Evolutionary conservation across 2,113 vertebrate species (phyloP), one percentile per base, ranked within the genome.

Genomic region (Nanorana parkeri): DNA sequence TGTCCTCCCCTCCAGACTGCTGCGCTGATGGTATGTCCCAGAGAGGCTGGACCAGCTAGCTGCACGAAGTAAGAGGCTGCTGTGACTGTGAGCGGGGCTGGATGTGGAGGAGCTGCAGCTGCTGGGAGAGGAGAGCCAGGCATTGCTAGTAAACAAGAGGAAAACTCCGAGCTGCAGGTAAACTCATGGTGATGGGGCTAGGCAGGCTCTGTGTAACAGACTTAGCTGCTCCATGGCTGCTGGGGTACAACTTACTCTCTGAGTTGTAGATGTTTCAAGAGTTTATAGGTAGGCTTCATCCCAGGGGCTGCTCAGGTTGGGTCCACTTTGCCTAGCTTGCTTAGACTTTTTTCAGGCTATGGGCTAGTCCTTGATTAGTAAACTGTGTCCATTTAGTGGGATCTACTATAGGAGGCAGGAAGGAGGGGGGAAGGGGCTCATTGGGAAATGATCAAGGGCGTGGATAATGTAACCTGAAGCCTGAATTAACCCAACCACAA

Each of bases 391-490:
- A 5, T 24, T 15, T 11, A 55, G 58, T 51, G 63, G 32, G 75
- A n/a, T 58, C 8, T 11, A 1, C 32, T 41, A 20, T 74, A 21
- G 32, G 13, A 77, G 23, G 36, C 5, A n/a, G 11, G 28, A 2
- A 17, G 47, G 75, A n/a, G 69, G 32, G 47, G 80, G 80, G 71
- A 63, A 17, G 32, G 19, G 71, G 69, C 51, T 82, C 28, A 20
- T 55, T 68, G 47, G 71, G 32, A 75, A 28, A 75, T 74, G 71
- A 67, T 75, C 28, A 60, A 75, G 73, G 72, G 72, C 54, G 29
- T 56, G 72, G 51, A 68, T 36, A 55, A 74, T 82, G 80, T 82
- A 66, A 74, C 80, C 61, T 36, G 69, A 82, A 82, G 61, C 80
- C 79, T 74, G 66, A 74, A 56, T 73, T 66, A 65, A 81, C 79